Evolutionary conservation across 2,797 vertebrate genomes (phyloP).

Genomic region (Clarias laeviceps): DNA sequence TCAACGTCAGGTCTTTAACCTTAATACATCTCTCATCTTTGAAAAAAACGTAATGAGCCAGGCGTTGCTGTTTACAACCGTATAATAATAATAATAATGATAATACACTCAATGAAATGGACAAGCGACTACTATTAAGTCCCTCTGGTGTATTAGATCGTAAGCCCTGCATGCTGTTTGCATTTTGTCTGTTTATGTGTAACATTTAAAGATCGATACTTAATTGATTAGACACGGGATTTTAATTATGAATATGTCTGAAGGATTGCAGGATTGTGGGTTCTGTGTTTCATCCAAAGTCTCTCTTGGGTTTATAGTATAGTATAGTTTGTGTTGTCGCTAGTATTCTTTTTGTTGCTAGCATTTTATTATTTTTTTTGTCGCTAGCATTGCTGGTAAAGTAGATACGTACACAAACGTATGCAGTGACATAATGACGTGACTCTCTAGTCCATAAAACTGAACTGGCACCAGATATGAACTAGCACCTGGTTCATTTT

Average conservation of each 20-base stretch:
- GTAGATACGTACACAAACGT: no score
- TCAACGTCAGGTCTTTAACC: background rate
- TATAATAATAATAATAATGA: background rate
- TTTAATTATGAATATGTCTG: background rate
- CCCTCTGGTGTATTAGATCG: background rate
- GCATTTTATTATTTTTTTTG: no score
- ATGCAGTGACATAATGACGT: no score
- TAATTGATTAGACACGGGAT: background rate
- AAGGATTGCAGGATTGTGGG: background rate
- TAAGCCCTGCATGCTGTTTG: background rate
- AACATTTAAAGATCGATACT: conserved; percentile 2
- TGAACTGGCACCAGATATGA: no score
- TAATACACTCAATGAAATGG: background rate
- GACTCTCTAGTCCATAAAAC: no score
- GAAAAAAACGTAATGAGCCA: background rate
- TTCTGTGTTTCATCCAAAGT: background rate
- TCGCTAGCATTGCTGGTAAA: no score
- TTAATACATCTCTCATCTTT: background rate
- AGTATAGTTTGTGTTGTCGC: no score
- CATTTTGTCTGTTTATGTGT: background rate
- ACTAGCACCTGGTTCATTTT: no score
- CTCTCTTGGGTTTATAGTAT: no score
- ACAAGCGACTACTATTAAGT: background rate
- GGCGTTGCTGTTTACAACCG: background rate
- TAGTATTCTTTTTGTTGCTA: no score